Percentiles rank a stretch among this genome's conserved stretches.
Conservation (phyloP, 2,113 vertebrate genomes). For the Paralichthys olivaceus region DNA sequence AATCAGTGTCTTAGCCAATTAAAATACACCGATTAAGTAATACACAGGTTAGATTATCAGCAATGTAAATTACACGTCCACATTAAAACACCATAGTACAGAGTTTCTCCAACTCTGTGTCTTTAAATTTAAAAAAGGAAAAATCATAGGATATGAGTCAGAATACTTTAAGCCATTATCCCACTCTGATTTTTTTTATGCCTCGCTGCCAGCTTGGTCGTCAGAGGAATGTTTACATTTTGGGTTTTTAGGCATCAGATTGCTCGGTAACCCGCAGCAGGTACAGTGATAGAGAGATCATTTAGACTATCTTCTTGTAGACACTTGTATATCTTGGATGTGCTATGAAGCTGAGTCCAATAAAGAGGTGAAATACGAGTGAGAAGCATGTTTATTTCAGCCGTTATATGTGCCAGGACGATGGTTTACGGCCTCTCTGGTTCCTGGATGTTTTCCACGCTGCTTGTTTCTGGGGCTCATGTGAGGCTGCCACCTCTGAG, state of each 20-base stretch:
- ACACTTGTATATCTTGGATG: conserved; percentile 60
- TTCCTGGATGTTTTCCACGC: conserved; percentile 61
- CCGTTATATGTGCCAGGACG: conserved; percentile 59
- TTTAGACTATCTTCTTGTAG: conserved; percentile 51
- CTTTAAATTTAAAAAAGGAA: conserved; percentile 19
- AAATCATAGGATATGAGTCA: conserved; percentile 41
- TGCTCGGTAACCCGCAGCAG: conserved; percentile 50
- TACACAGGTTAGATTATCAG: background rate
- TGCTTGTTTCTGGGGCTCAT: conserved; percentile 58
- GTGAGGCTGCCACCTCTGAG: conserved; percentile 53
- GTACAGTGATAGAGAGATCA: conserved; percentile 43
- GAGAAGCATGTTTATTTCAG: conserved; percentile 64
- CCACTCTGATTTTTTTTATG: conserved; percentile 19
- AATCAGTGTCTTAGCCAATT: background rate
- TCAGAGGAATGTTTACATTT: conserved; percentile 51
- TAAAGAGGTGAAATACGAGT: conserved; percentile 71
- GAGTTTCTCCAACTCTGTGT: background rate
- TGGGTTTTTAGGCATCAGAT: conserved; percentile 60
- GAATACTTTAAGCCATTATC: conserved; percentile 31
- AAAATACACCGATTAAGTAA: background rate
- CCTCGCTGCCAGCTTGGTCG: conserved; percentile 48
- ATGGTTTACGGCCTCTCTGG: conserved; percentile 61
- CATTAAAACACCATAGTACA: background rate
- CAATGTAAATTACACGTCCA: too few species aligned
- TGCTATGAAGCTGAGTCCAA: conserved; percentile 45